Evolutionary conservation across 2,888 invertebrate genomes (phyloP).

Genomic region (Nycteola revayana): DNA sequence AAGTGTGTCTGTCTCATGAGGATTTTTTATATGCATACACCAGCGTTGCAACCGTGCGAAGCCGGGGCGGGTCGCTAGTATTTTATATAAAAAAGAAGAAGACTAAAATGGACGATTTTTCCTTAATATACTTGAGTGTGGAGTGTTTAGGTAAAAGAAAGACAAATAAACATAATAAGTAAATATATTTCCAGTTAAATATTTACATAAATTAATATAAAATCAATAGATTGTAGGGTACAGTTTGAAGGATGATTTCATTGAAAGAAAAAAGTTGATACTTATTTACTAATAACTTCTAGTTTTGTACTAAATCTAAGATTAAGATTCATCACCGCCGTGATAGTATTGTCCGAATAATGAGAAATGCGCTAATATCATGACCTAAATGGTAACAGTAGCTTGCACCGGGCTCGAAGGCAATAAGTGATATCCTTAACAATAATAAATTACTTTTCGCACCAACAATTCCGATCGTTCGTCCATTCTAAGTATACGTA

Average conservation of each 20-base stretch:
- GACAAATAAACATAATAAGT: conserved; percentile 36
- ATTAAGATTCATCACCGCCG: conserved; percentile 61
- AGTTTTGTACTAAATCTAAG: conserved; percentile 57
- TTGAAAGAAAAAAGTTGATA: conserved; percentile 37
- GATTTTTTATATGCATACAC: too few relatives aligned
- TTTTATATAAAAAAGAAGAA: too few relatives aligned
- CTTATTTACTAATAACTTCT: conserved; percentile 58
- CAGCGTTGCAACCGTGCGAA: too few relatives aligned
- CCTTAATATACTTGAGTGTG: too few relatives aligned
- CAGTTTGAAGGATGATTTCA: conserved; percentile 15
- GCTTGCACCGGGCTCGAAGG: conserved; percentile 44
- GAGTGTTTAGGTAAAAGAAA: too few relatives aligned
- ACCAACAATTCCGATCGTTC: conserved; percentile 10
- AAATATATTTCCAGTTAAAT: conserved; percentile 58
- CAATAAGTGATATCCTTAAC: conserved; percentile 19
- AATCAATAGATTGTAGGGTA: conserved; percentile 38
- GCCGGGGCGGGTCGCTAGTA: too few relatives aligned
- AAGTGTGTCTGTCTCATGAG: too few relatives aligned
- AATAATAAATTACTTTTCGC: conserved; percentile 10
- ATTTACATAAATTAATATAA: conserved; percentile 69
- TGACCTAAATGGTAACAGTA: conserved; percentile 43
- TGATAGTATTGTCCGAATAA: conserved; percentile 52
- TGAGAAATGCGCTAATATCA: conserved; percentile 44
- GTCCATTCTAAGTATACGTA: too few relatives aligned
- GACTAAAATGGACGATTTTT: too few relatives aligned